phyloP scores from a whole-genome alignment of 2,888 invertebrate genomes.

The Stenotaenia linearis region DNA sequence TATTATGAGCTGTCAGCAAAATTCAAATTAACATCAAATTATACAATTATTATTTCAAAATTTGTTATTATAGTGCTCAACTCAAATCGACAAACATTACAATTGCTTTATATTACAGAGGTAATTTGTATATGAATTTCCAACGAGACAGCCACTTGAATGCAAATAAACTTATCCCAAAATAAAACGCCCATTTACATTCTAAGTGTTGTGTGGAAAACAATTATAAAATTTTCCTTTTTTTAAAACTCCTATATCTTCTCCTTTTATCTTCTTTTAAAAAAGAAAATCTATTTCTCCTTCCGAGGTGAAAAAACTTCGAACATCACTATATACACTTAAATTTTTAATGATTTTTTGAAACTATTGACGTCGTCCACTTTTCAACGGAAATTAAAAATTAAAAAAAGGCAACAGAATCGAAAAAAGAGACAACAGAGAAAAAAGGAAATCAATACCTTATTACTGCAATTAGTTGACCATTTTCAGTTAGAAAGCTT shows the following conservation, averaged over 20 bases:
- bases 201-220: neutral
- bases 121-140: conserved; percentile 15
- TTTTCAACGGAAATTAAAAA: neutral
- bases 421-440: neutral
- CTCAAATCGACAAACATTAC: no score
- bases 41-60: neutral
- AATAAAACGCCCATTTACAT: neutral
- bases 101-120: neutral
- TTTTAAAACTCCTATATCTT: neutral
- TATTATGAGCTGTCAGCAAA: neutral
- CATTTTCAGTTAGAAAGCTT: conserved; percentile 8
- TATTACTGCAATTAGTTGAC: conserved; percentile 19
- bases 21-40: conserved; percentile 11
- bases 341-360: neutral
- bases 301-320: neutral
- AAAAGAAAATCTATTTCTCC: neutral
- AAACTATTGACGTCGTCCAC: neutral
- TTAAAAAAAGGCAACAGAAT: neutral
- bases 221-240: neutral
- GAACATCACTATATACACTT: neutral
- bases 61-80: neutral
- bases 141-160: neutral
- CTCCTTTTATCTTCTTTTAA: neutral
- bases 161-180: conserved; percentile 9
- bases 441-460: neutral